Conservation (phyloP, 2,797 vertebrate species). For the Syncerus caffer region DNA sequence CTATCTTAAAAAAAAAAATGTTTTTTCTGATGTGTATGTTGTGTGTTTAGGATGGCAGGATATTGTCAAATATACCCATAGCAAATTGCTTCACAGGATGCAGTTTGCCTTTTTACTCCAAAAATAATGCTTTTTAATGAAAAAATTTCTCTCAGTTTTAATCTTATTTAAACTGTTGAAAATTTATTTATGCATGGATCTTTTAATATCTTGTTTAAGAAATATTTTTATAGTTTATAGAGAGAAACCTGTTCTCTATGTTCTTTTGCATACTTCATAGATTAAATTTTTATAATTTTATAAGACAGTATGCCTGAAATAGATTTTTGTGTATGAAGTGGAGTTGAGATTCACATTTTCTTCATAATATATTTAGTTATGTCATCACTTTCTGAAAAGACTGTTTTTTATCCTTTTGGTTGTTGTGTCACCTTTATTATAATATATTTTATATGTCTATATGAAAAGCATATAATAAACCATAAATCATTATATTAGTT, state of each 20-base stretch:
- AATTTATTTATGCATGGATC: not conserved
- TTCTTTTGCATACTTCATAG: not conserved
- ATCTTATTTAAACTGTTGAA: not conserved
- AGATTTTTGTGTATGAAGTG: not conserved
- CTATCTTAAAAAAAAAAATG: not conserved
- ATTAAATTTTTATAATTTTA: not conserved
- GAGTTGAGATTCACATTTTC: not conserved
- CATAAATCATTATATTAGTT: not conserved
- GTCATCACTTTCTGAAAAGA: not conserved
- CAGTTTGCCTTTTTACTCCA: not conserved
- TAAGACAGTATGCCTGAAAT: not conserved
- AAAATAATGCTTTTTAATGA: not conserved
- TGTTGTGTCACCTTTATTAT: not conserved
- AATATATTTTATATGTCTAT: not conserved
- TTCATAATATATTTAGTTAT: not conserved
- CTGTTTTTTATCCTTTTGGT: not conserved
- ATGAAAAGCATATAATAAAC: not conserved
- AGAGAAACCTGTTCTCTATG: not conserved
- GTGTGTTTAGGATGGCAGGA: not conserved
- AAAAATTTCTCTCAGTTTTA: not conserved
- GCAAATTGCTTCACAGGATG: not conserved
- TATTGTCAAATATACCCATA: not conserved
- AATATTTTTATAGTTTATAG: not conserved
- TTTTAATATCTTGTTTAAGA: not conserved
- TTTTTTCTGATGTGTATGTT: not conserved